Evolutionary conservation across 2,113 vertebrate species (phyloP).

Genomic region (Toxotes chatareus): DNA sequence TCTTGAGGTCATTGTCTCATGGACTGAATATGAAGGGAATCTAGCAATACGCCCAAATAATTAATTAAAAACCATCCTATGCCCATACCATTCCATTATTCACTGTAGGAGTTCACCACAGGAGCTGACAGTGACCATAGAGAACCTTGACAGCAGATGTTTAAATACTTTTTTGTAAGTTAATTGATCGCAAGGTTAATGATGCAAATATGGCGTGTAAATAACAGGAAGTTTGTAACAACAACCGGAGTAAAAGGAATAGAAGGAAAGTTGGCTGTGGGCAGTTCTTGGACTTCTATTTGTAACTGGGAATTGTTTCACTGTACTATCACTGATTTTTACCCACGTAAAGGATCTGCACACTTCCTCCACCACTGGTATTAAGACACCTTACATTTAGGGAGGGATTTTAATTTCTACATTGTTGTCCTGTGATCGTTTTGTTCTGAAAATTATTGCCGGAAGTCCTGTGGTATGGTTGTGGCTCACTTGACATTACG

Average conservation of each 20-base stretch:
- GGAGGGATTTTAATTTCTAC: neutral
- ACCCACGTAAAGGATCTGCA: neutral
- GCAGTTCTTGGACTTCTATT: neutral
- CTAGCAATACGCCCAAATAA: neutral
- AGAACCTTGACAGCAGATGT: neutral
- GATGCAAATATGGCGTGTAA: neutral
- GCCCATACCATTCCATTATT: neutral
- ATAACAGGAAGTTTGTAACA: neutral
- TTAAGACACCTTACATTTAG: neutral
- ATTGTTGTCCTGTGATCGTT: neutral
- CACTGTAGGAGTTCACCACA: no score
- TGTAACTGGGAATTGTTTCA: neutral
- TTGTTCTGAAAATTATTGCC: conserved; percentile 26
- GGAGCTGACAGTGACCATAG: neutral
- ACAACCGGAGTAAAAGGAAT: neutral
- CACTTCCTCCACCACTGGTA: neutral
- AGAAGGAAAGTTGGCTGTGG: no score
- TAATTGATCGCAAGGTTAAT: no score
- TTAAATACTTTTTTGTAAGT: no score
- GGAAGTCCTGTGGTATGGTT: conserved; percentile 15
- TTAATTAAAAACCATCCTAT: neutral
- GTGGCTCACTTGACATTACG: conserved; percentile 34
- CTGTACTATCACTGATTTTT: neutral
- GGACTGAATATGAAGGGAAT: neutral
- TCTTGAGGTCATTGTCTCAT: neutral